These are phyloP conservation scores for Nannobrachium achirus DNA, from an alignment of 2,113 vertebrate genomes.

Conservation along the genomic window DNA sequence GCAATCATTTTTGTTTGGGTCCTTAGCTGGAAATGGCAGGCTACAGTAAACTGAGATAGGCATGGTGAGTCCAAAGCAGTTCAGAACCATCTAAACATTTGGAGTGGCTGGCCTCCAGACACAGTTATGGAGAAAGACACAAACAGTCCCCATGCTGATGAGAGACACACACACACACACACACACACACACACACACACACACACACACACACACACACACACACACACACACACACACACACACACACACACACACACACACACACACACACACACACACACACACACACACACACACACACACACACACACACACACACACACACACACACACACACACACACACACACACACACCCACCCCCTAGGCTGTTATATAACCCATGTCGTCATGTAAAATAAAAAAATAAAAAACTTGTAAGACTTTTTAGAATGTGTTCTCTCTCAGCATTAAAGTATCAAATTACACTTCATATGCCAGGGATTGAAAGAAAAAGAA, in stretches of 20 bases:
- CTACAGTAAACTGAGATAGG: not conserved
- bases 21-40: not conserved
- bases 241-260: constrained; percentile 36
- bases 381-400: constrained; percentile 44
- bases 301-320: constrained; percentile 37
- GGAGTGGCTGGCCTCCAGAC: constrained; percentile 30
- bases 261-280: constrained; percentile 36
- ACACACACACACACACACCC: constrained; percentile 35
- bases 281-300: constrained; percentile 36
- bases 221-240: constrained; percentile 34
- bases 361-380: constrained; percentile 51
- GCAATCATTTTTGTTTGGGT: not conserved
- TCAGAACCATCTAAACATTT: constrained; percentile 10
- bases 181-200: constrained; percentile 15
- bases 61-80: not conserved
- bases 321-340: too few relatives aligned
- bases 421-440: constrained; percentile 14
- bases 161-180: constrained; percentile 2
- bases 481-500: constrained; percentile 23
- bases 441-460: constrained; percentile 7
- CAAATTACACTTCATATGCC: constrained; percentile 18
- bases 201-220: constrained; percentile 36
- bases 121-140: constrained; percentile 17
- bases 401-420: constrained; percentile 7
- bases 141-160: not conserved